These are phyloP conservation scores for Agriotes lineatus DNA, from an alignment of 2,888 invertebrate species.

Conservation along the genomic window DNA sequence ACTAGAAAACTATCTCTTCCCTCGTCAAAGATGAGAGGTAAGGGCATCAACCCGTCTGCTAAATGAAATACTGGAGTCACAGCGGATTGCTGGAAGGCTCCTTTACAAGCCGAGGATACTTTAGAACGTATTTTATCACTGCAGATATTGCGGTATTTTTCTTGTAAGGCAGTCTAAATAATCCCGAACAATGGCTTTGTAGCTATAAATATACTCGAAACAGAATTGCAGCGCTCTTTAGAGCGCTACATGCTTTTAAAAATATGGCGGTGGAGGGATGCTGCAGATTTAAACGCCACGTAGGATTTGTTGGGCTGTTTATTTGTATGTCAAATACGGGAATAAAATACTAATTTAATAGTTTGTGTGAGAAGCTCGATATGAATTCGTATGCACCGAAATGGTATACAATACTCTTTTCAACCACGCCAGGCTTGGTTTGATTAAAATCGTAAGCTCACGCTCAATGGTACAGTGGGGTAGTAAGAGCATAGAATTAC, in stretches of 20 bases:
- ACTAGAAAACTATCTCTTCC: no score
- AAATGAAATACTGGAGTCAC: slow-evolving; percentile 2
- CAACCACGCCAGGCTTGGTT: no score
- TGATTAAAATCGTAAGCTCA: no score
- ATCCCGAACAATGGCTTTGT: slow-evolving; percentile 20
- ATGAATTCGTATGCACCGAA: no score
- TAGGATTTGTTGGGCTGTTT: no score
- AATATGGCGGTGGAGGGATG: neutral
- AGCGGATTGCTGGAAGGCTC: neutral
- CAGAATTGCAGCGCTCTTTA: slow-evolving; percentile 4
- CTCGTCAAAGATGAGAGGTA: no score
- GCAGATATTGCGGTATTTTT: slow-evolving; percentile 23
- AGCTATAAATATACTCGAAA: slow-evolving; percentile 19
- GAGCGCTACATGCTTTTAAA: neutral
- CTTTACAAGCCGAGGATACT: slow-evolving; percentile 9
- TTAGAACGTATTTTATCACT: slow-evolving; percentile 22
- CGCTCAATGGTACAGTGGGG: no score
- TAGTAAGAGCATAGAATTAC: no score
- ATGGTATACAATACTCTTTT: no score
- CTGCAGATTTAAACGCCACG: neutral
- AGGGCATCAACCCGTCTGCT: neutral
- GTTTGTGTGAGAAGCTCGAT: no score
- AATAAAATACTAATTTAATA: no score
- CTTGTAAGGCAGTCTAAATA: slow-evolving; percentile 24
- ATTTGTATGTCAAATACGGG: no score